These are phyloP conservation scores for Diaprepes abbreviatus DNA, from an alignment of 2,888 invertebrate species.

Conservation along the genomic window DNA sequence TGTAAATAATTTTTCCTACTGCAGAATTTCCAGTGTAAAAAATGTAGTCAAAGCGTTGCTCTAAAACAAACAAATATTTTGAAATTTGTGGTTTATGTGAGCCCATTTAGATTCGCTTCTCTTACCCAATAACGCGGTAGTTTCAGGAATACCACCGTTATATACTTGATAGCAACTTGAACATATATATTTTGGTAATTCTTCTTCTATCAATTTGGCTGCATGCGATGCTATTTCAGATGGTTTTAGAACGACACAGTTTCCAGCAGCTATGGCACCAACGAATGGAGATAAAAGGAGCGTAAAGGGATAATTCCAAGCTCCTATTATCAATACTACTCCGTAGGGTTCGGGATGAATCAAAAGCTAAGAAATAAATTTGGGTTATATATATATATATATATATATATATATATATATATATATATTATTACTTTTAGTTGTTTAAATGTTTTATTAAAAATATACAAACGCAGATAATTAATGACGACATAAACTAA, in stretches of 20 bases:
- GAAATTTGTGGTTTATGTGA: not conserved
- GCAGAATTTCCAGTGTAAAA: conserved; percentile 80
- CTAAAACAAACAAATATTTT: conserved; percentile 53
- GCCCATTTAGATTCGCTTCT: too few species aligned
- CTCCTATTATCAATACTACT: conserved; percentile 87
- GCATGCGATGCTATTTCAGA: conserved; percentile 87
- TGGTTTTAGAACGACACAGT: conserved; percentile 91
- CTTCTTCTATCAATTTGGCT: conserved; percentile 79
- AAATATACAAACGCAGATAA: too few species aligned
- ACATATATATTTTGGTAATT: conserved; percentile 90
- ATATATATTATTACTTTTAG: too few species aligned
- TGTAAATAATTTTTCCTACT: conserved; percentile 79
- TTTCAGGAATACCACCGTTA: conserved; percentile 76
- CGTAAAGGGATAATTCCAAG: conserved; percentile 98
- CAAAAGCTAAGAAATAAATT: conserved; percentile 61
- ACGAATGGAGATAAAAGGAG: conserved; percentile 82
- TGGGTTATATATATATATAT: too few species aligned
- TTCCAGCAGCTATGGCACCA: conserved; percentile 92
- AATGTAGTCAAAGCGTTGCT: conserved; percentile 81
- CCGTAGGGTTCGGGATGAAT: conserved; percentile 92
- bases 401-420: too few species aligned
- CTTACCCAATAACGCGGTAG: conserved; percentile 64
- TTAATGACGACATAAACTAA: too few species aligned
- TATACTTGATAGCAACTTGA: conserved; percentile 76
- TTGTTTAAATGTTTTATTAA: too few species aligned